Evolutionary conservation across 2,113 vertebrate species (phyloP).

Genomic region (Ictalurus furcatus): DNA sequence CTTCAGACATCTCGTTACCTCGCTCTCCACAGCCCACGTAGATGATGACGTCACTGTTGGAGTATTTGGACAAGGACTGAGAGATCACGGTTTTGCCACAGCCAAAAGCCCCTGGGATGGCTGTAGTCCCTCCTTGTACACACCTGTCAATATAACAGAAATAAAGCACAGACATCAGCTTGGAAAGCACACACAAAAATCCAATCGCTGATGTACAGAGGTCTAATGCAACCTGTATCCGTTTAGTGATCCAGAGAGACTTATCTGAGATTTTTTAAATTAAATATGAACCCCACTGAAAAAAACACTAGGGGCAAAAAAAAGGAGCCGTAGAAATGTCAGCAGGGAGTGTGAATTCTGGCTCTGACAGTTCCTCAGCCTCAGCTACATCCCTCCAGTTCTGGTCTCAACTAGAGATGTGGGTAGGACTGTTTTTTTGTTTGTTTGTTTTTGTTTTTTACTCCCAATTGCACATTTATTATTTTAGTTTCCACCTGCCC

Average conservation of each 20-base stretch:
- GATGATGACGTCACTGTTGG: conserved; percentile 97
- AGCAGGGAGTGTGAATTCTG: neutral
- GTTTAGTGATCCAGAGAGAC: neutral
- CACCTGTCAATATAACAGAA: conserved; percentile 73
- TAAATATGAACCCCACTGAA: neutral
- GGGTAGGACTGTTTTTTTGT: neutral
- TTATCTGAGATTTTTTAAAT: neutral
- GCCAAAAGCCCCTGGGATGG: conserved; percentile 95
- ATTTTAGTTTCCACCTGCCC: neutral
- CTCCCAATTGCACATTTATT: neutral
- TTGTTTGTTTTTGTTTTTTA: neutral
- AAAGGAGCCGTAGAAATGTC: no score
- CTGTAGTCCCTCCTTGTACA: conserved; percentile 97
- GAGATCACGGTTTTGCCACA: conserved; percentile 99
- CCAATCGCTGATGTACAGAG: neutral
- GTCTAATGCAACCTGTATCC: neutral
- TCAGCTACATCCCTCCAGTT: neutral
- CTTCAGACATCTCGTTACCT: conserved; percentile 99
- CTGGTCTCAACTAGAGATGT: neutral
- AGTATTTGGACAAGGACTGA: conserved; percentile 96
- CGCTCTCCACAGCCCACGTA: conserved; percentile 97
- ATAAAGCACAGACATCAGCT: neutral
- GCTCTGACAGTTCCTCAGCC: neutral
- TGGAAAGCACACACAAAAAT: neutral
- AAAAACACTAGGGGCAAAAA: no score